phyloP scores from a whole-genome alignment of 2,797 vertebrate species.

The Lindbergichthys nudifrons region DNA sequence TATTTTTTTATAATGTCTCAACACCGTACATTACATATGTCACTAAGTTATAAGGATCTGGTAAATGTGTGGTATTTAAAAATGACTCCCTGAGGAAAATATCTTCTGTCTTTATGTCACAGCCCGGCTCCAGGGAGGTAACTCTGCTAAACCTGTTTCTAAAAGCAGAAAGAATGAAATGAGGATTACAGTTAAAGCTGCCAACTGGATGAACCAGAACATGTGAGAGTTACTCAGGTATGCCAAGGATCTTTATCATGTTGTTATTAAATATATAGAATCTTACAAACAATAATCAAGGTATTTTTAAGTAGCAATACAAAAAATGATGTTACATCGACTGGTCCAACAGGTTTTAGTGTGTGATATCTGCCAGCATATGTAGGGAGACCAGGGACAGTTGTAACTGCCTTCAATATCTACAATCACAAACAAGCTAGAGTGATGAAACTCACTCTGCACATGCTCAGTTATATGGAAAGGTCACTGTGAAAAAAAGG shows the following conservation, averaged over 20 bases:
- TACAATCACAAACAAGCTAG: no score
- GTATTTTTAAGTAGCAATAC: neutral
- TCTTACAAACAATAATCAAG: neutral
- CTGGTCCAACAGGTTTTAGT: neutral
- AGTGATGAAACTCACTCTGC: no score
- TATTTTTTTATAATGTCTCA: no score
- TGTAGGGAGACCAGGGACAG: neutral
- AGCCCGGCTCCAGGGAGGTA: no score
- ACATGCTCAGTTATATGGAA: no score
- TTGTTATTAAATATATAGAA: neutral
- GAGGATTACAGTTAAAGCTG: neutral
- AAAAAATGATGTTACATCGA: neutral
- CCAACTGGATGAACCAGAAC: neutral
- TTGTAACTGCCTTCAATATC: no score
- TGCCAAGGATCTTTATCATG: neutral
- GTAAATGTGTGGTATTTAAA: neutral
- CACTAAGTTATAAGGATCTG: neutral
- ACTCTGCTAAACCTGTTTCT: neutral
- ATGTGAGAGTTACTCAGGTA: neutral
- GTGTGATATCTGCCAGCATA: neutral
- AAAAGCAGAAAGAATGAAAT: neutral
- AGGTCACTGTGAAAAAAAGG: no score
- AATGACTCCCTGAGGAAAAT: no score
- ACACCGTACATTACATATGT: no score
- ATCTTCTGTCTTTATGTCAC: no score